These are phyloP conservation scores for Marasmarcha lunaedactyla DNA, from an alignment of 2,888 invertebrate species.

Conservation along the genomic window DNA sequence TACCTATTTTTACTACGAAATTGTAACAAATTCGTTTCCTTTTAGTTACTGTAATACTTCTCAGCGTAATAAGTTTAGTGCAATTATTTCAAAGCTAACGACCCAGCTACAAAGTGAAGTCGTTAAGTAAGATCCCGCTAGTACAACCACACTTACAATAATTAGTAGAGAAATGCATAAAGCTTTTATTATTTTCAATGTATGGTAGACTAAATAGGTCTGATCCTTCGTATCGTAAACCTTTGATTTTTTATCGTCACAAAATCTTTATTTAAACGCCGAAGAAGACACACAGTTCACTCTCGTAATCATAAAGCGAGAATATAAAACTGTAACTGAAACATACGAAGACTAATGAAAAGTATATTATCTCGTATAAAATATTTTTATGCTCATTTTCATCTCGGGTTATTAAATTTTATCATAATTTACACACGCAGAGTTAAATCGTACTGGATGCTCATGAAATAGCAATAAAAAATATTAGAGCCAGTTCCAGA, in stretches of 20 bases:
- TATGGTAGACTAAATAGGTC: too few relatives aligned
- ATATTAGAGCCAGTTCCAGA: slow-evolving; percentile 45
- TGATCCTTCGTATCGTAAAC: too few relatives aligned
- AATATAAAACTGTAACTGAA: slow-evolving; percentile 44
- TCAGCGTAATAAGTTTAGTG: not conserved
- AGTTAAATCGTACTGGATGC: slow-evolving; percentile 56
- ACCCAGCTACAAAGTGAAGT: slow-evolving; percentile 21
- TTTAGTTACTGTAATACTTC: not conserved
- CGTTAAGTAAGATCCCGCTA: not conserved
- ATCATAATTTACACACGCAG: slow-evolving; percentile 62
- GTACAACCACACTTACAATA: too few relatives aligned
- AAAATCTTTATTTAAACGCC: too few relatives aligned
- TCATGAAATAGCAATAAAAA: slow-evolving; percentile 59
- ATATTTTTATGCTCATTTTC: slow-evolving; percentile 58
- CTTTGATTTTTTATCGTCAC: too few relatives aligned
- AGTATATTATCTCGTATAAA: slow-evolving; percentile 63
- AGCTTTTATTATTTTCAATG: too few relatives aligned
- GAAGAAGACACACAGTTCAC: too few relatives aligned
- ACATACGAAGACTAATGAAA: slow-evolving; percentile 59
- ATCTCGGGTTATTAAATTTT: slow-evolving; percentile 60
- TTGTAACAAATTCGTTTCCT: not conserved
- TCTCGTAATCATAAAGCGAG: slow-evolving; percentile 20
- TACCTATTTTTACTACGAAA: not conserved
- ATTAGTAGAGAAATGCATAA: too few relatives aligned
- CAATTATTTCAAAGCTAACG: slow-evolving; percentile 18